Evolutionary conservation across 1,140 invertebrate species (phyloP).

Genomic region (Drosophila sucinea): DNA sequence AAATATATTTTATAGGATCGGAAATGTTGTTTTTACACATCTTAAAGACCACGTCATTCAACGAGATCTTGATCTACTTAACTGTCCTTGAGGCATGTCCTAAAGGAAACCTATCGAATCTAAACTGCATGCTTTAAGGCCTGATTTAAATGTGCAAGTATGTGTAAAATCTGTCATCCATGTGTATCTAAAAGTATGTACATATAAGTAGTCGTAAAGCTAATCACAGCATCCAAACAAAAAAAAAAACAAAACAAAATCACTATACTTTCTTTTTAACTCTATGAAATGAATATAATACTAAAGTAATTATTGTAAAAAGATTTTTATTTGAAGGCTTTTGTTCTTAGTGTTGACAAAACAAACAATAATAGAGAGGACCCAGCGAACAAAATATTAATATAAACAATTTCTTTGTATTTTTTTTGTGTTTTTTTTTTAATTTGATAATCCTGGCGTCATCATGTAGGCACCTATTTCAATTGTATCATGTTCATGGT

Average conservation of each 20-base stretch:
- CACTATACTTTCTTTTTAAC: constrained; percentile 56
- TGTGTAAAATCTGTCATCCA: not conserved
- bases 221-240: constrained; percentile 42
- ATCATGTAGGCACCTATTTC: constrained; percentile 96
- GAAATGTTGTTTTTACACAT: too few species aligned
- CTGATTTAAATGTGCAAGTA: constrained; percentile 28
- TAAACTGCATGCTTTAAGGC: constrained; percentile 36
- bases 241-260: constrained; percentile 51
- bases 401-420: constrained; percentile 43
- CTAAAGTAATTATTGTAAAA: constrained; percentile 67
- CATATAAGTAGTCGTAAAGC: constrained; percentile 30
- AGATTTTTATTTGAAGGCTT: constrained; percentile 67
- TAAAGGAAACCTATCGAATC: not conserved
- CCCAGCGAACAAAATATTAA: constrained; percentile 45
- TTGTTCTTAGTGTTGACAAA: constrained; percentile 71
- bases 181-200: constrained; percentile 34
- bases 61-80: constrained; percentile 15
- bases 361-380: not conserved
- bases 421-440: constrained; percentile 48
- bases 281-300: constrained; percentile 56
- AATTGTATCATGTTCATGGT: constrained; percentile 99
- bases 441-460: constrained; percentile 14
- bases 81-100: constrained; percentile 28
- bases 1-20: too few species aligned
- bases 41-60: not conserved